Evolutionary conservation across 2,888 invertebrate genomes (phyloP).

Genomic region (Dascillus cervinus): DNA sequence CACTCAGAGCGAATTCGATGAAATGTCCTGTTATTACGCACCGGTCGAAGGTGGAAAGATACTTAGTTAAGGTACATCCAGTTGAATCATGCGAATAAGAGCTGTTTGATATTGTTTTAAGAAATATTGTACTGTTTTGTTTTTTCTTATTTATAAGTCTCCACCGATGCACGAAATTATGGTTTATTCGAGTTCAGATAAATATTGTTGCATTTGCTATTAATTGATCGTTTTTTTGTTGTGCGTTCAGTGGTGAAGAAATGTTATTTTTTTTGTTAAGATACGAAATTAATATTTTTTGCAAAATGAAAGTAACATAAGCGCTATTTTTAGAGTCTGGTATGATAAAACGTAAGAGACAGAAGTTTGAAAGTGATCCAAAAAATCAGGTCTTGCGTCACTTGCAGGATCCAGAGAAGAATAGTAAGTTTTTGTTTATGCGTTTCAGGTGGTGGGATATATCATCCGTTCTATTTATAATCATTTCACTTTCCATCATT

Average conservation of each 20-base stretch:
- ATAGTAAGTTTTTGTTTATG: constrained; percentile 44
- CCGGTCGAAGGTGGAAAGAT: constrained; percentile 73
- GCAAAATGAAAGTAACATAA: too few relatives aligned
- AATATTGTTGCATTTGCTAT: too few relatives aligned
- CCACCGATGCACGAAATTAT: too few relatives aligned
- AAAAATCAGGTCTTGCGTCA: constrained; percentile 44
- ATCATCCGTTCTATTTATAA: constrained; percentile 1
- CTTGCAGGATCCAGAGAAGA: constrained; percentile 42
- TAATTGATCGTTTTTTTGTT: too few relatives aligned
- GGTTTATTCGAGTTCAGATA: too few relatives aligned
- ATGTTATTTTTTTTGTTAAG: too few relatives aligned
- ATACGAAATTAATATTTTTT: too few relatives aligned
- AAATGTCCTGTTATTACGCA: constrained; percentile 79
- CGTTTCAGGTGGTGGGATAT: constrained; percentile 19
- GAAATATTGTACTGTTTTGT: too few relatives aligned
- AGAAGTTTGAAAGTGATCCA: constrained; percentile 46
- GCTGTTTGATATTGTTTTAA: too few relatives aligned
- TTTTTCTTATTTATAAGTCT: too few relatives aligned
- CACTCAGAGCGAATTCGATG: constrained; percentile 81
- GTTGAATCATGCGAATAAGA: constrained; percentile 6
- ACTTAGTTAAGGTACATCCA: constrained; percentile 33
- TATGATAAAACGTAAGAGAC: constrained; percentile 52
- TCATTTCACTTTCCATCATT: constrained; percentile 3
- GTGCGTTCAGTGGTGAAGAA: too few relatives aligned
- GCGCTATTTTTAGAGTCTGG: constrained; percentile 35